Conservation (phyloP, 2,888 invertebrate species). For the Nematopogon swammerdamellus region DNA sequence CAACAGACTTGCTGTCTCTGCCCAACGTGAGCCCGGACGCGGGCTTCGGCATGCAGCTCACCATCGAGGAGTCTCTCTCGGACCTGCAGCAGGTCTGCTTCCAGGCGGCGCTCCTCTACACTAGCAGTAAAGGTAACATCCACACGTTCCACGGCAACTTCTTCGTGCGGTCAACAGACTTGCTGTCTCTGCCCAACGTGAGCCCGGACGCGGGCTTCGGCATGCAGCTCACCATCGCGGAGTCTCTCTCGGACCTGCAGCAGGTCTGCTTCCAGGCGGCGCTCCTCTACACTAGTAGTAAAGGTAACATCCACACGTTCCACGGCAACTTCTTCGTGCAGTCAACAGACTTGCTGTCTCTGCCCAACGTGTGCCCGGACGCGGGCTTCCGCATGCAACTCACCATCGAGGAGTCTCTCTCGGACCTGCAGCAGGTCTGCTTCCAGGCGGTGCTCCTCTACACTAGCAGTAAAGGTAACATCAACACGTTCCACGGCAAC, state of each 20-base stretch:
- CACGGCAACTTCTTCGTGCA: conserved; percentile 96
- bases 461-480: background rate
- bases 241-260: conserved; percentile 80
- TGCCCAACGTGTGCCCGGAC: conserved; percentile 92
- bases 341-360: conserved; percentile 82
- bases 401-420: conserved; percentile 78
- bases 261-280: conserved; percentile 88
- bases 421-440: conserved; percentile 66
- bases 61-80: conserved; percentile 86
- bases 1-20: conserved; percentile 91
- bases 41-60: conserved; percentile 96
- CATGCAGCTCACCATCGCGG: conserved; percentile 96
- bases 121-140: conserved; percentile 21
- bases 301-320: conserved; percentile 62
- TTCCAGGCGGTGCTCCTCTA: conserved; percentile 23
- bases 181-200: conserved; percentile 93
- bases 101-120: conserved; percentile 57
- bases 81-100: conserved; percentile 90
- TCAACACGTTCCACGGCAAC: conserved; percentile 90
- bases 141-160: conserved; percentile 97
- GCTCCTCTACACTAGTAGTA: background rate
- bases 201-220: conserved; percentile 98
- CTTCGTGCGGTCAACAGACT: conserved; percentile 96
- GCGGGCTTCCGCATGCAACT: conserved; percentile 92
- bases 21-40: conserved; percentile 98